Evolutionary conservation across 2,888 invertebrate genomes (phyloP), one percentile per base, ranked within the genome.

Genomic region (Pasiphila rectangulata): DNA sequence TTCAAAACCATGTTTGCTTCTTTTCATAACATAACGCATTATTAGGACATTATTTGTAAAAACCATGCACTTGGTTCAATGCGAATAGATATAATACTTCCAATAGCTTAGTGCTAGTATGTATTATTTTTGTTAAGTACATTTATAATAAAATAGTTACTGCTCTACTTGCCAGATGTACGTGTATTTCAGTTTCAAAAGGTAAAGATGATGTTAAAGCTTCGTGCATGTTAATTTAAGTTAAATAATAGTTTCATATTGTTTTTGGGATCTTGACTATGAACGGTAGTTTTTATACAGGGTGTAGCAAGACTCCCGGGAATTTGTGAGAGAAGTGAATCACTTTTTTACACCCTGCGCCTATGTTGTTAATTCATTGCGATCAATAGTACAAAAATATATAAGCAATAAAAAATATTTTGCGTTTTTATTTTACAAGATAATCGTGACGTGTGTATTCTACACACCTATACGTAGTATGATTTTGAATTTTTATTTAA

Each of bases 341-440:
- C 12, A 32, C 32, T 32, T 32, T 32, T 9, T 32, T 32, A 32
- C 32, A 32, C 32, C 32, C 32, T 32, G 32, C 17, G 32, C 32
- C 32, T 45, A 42, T 40, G 32, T 50, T 50, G 50, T 50, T 41
- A 50, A 50, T 45, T 50, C 32, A 50, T 41, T 42, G 37, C 50
- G 41, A 42, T 50, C 41, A 50, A 50, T 45, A 50, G 45, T 50
- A 45, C 50, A 50, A 50, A 50, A 50, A 41, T 45, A 45, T 41
- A 45, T 37, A 42, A 49, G 24, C 13, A 9, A 43, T 20, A 15
- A 45, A 30, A 44, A 16, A 19, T 10, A 25, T 24, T 19, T 9
- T 9, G 21, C 15, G 10, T 23, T 23, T 40, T 15, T 24, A 17
- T 10, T 44, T 9, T 5, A n/a, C n/a, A n/a, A n/a, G n/a, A n/a